Conservation (phyloP, 1,140 invertebrate genomes). For the Ceratina calcarata region DNA sequence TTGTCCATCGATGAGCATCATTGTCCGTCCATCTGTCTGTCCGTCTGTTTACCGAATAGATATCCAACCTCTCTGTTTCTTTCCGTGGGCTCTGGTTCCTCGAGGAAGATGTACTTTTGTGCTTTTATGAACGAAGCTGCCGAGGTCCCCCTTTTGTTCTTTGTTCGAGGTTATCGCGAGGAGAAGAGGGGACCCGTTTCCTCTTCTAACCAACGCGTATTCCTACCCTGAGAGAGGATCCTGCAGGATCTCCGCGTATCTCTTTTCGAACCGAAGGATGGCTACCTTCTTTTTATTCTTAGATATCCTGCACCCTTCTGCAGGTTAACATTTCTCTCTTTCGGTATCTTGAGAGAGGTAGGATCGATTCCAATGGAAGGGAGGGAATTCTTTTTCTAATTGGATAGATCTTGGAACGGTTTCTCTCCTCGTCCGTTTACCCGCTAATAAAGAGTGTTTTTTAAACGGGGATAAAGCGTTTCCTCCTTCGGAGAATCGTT, state of each 20-base stretch:
- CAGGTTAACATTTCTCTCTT: no score
- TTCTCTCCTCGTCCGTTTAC: slow-evolving; percentile 22
- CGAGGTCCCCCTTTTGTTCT: slow-evolving; percentile 74
- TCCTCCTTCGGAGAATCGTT: background rate
- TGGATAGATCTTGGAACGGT: slow-evolving; percentile 23
- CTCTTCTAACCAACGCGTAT: no score
- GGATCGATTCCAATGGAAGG: slow-evolving; percentile 11
- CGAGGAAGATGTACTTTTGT: slow-evolving; percentile 74
- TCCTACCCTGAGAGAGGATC: no score
- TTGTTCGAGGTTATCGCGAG: slow-evolving; percentile 69
- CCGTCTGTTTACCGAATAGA: slow-evolving; percentile 79
- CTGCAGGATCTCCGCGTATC: background rate
- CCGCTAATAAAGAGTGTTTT: slow-evolving; percentile 42
- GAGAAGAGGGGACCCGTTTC: background rate
- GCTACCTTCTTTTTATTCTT: background rate
- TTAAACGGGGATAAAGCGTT: slow-evolving; percentile 24
- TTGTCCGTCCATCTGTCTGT: slow-evolving; percentile 75
- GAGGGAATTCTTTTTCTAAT: slow-evolving; percentile 43
- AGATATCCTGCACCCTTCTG: background rate
- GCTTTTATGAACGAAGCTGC: slow-evolving; percentile 70
- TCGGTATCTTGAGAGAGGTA: background rate
- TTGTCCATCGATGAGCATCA: slow-evolving; percentile 79
- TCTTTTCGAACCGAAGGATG: background rate
- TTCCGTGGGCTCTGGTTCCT: no score
- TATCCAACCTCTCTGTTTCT: slow-evolving; percentile 45